phyloP scores from a whole-genome alignment of 2,113 vertebrate species.

The Asarcornis scutulata region DNA sequence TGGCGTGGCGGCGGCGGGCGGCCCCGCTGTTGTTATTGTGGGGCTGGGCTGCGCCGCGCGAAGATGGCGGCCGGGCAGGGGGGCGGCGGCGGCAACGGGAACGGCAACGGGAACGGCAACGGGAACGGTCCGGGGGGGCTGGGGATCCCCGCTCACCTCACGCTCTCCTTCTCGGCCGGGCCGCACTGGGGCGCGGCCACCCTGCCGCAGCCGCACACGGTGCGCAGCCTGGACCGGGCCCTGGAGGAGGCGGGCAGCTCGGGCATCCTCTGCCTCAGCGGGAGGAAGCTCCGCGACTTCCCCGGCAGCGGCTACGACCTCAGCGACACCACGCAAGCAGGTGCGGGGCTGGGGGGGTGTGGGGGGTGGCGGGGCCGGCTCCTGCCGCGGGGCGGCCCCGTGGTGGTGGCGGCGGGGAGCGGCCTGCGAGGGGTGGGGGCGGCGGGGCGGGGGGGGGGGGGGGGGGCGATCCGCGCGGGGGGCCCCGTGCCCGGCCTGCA shows the following conservation, averaged over 20 bases:
- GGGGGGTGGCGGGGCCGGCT: neutral
- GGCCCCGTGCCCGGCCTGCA: too few relatives aligned
- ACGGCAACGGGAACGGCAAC: too few relatives aligned
- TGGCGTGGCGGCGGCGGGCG: neutral
- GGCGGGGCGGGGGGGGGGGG: too few relatives aligned
- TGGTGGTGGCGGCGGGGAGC: neutral
- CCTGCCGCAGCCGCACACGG: slow-evolving; percentile 82
- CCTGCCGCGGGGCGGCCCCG: too few relatives aligned
- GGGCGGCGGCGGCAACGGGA: too few relatives aligned
- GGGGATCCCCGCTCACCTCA: slow-evolving; percentile 42
- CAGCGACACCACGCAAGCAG: slow-evolving; percentile 94
- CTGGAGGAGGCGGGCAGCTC: slow-evolving; percentile 93
- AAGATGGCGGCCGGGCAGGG: too few relatives aligned
- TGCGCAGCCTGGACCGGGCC: slow-evolving; percentile 92
- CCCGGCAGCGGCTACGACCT: slow-evolving; percentile 90
- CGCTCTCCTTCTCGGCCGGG: slow-evolving; percentile 79
- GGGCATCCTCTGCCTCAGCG: slow-evolving; percentile 92
- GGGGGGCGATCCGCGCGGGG: too few relatives aligned
- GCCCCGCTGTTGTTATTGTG: too few relatives aligned
- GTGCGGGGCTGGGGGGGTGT: slow-evolving; percentile 74
- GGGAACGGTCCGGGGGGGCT: slow-evolving; percentile 13
- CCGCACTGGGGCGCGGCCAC: slow-evolving; percentile 86
- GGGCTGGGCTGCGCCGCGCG: too few relatives aligned
- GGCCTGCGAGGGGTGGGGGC: too few relatives aligned
- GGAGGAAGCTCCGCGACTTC: slow-evolving; percentile 95